Evolutionary conservation across 1,140 invertebrate species (phyloP).

Genomic region (Diabrotica virgifera): DNA sequence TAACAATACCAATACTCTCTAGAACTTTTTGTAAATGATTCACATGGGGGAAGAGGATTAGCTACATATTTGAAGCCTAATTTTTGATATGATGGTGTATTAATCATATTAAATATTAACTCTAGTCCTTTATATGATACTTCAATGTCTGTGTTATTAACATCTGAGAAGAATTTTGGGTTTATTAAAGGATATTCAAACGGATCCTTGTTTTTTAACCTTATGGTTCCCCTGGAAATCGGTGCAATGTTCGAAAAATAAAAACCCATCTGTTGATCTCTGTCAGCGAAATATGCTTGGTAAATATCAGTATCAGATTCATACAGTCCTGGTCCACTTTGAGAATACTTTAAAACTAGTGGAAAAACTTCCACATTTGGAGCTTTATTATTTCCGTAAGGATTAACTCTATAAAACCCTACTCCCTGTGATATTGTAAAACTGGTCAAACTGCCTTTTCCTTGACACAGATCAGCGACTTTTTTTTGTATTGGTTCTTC

Average conservation of each 20-base stretch:
- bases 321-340: constrained; percentile 13
- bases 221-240: constrained; percentile 72
- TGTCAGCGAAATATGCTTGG: constrained; percentile 5
- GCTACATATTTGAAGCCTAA: neutral
- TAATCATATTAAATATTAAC: constrained; percentile 1
- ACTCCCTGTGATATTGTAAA: constrained; percentile 22
- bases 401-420: constrained; percentile 24
- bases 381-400: constrained; percentile 24
- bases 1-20: constrained; percentile 16
- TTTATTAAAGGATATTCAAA: constrained; percentile 71
- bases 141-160: constrained; percentile 67
- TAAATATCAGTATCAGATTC: constrained; percentile 18
- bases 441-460: constrained; percentile 22
- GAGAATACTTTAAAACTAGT: constrained; percentile 9
- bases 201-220: constrained; percentile 68
- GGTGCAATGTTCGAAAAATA: constrained; percentile 58
- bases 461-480: constrained; percentile 18
- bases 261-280: constrained; percentile 54
- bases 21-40: neutral
- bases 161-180: constrained; percentile 68
- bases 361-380: constrained; percentile 25
- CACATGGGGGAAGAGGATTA: constrained; percentile 6
- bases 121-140: constrained; percentile 58
- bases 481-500: constrained; percentile 29
- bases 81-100: constrained; percentile 1